A percentile compares a stretch with the other conserved stretches of the same genome.
Conservation (phyloP, 2,797 vertebrate genomes). For the Botia kubotai region DNA sequence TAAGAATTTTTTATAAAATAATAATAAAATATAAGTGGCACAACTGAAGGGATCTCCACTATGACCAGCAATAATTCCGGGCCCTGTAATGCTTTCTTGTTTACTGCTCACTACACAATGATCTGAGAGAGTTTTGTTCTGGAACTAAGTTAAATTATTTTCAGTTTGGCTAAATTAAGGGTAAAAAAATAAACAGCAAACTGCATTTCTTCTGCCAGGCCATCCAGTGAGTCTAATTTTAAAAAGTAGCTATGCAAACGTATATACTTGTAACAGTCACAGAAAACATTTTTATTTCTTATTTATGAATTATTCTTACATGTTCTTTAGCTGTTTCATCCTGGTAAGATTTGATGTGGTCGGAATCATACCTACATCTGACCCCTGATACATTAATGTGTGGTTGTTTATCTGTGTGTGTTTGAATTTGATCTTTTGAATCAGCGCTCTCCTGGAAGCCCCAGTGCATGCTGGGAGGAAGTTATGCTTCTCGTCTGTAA, state of each 20-base stretch:
- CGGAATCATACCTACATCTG: conserved; percentile 25
- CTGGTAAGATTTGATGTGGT: conserved; percentile 39
- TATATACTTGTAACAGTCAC: not conserved
- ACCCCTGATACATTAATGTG: conserved; percentile 33
- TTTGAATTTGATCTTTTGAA: conserved; percentile 71
- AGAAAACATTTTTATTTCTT: not conserved
- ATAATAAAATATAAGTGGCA: too few species aligned
- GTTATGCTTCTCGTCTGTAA: conserved; percentile 78
- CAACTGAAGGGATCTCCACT: too few species aligned
- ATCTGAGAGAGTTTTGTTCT: too few species aligned
- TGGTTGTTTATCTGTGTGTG: conserved; percentile 47
- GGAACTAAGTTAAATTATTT: too few species aligned
- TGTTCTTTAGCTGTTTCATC: conserved; percentile 12
- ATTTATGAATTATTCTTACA: not conserved
- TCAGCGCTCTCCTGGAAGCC: conserved; percentile 71
- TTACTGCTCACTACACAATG: too few species aligned
- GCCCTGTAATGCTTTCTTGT: too few species aligned
- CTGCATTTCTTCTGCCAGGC: too few species aligned
- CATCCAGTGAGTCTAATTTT: too few species aligned
- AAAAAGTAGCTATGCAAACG: not conserved
- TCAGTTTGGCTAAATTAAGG: too few species aligned
- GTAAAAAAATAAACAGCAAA: too few species aligned
- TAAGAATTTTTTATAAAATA: too few species aligned
- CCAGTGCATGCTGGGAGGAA: conserved; percentile 77
- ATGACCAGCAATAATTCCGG: too few species aligned